These are phyloP conservation scores for Selene dorsalis DNA, from an alignment of 2,797 vertebrate species.

Conservation along the genomic window DNA sequence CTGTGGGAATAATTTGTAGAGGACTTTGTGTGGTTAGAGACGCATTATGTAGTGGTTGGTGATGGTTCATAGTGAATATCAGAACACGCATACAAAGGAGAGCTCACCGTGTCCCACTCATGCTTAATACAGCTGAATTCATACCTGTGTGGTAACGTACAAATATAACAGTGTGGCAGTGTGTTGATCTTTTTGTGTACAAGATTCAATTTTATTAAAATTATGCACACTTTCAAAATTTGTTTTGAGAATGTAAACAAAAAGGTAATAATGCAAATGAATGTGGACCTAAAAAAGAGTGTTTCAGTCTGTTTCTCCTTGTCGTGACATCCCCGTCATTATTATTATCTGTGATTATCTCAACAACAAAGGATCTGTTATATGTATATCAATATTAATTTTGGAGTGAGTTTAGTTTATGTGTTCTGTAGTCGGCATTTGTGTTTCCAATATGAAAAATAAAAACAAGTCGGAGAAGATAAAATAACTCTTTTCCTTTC, in stretches of 20 bases:
- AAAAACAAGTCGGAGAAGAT: neutral
- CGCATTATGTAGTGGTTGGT: slow-evolving; percentile 26
- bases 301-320: neutral
- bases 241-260: slow-evolving; percentile 13
- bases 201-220: slow-evolving; percentile 18
- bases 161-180: slow-evolving; percentile 1
- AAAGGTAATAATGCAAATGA: slow-evolving; percentile 27
- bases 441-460: slow-evolving; percentile 14
- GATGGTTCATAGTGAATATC: slow-evolving; percentile 13
- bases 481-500: slow-evolving; percentile 26
- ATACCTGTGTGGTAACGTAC: slow-evolving; percentile 30
- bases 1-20: slow-evolving; percentile 52
- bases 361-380: neutral
- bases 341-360: slow-evolving; percentile 5
- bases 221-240: slow-evolving; percentile 25
- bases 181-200: slow-evolving; percentile 3
- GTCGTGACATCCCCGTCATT: neutral
- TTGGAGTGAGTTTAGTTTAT: slow-evolving; percentile 7
- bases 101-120: slow-evolving; percentile 17
- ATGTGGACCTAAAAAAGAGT: slow-evolving; percentile 11
- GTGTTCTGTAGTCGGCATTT: slow-evolving; percentile 18
- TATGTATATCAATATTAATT: neutral
- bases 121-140: slow-evolving; percentile 20
- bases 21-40: slow-evolving; percentile 51
- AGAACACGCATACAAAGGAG: slow-evolving; percentile 23